These are phyloP conservation scores for Malacoctenus gilli DNA, from an alignment of 2,797 vertebrate species.

Conservation along the genomic window DNA sequence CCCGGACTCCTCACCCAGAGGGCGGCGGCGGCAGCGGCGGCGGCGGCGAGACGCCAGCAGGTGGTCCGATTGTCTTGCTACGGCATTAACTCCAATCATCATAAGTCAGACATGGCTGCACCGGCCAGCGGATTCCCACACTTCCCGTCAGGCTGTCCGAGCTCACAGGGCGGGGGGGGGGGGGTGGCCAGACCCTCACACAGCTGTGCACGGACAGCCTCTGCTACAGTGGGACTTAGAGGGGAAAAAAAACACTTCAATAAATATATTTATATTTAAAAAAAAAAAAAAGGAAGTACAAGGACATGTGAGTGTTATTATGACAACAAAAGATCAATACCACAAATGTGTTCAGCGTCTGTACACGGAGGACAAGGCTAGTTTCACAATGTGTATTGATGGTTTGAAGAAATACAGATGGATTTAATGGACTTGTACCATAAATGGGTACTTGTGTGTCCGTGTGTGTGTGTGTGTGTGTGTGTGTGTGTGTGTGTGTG, in stretches of 20 bases:
- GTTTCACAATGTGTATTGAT: too few relatives aligned
- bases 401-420: background rate
- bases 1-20: conserved; percentile 43
- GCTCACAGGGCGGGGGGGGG: conserved; percentile 21
- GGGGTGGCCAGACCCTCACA: conserved; percentile 34
- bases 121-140: conserved; percentile 66
- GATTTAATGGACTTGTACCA: too few relatives aligned
- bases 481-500: too few relatives aligned
- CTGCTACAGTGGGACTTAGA: conserved; percentile 27
- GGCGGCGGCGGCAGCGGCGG: conserved; percentile 17
- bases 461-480: too few relatives aligned
- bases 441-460: too few relatives aligned
- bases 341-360: background rate
- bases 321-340: conserved; percentile 5
- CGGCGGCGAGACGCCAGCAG: conserved; percentile 50
- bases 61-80: conserved; percentile 63
- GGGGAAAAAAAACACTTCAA: conserved; percentile 3
- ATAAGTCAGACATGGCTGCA: conserved; percentile 65
- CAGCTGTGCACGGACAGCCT: conserved; percentile 72
- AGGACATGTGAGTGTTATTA: conserved; percentile 25
- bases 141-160: conserved; percentile 37
- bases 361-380: too few relatives aligned
- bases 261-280: too few relatives aligned
- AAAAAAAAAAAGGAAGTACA: conserved; percentile 16
- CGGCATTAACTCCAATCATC: conserved; percentile 67